Evolutionary conservation across 2,888 invertebrate genomes (phyloP), one percentile per base, ranked within the genome.

Genomic region (Ernsta delagoae): DNA sequence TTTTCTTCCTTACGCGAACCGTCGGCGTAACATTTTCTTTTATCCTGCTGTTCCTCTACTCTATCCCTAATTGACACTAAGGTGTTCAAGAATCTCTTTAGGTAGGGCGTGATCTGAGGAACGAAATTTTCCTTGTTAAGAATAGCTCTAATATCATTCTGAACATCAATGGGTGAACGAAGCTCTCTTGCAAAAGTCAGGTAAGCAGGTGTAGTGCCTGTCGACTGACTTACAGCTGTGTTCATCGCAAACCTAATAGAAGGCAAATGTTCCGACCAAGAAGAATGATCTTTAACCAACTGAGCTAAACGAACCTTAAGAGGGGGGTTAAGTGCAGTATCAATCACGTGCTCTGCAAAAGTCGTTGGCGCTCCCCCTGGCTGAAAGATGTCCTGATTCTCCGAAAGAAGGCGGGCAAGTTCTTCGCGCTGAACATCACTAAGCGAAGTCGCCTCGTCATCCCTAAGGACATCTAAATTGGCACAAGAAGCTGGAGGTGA

Each of bases 391-490:
- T 60, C 45, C 60, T 60, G 45, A 31, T n/a, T 24, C 24, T 45
- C 60, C 45, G 41, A 43, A 31, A 45, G 60, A 60, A 60, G 43
- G 24, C 31, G 60, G 60, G 60, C 60, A 60, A 60, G 60, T 6
- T 31, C 45, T 31, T 60, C 60, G 24, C 45, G 60, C 31, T 60
- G 60, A n/a, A 31, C 31, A 45, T 45, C 31, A n/a, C n/a, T 34
- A 60, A 60, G 60, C 11, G 60, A 60, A 45, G 60, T 60, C 43
- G 60, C 60, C 60, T 60, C 60, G 31, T 60, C 60, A 45, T 60
- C 60, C 60, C 60, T 60, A 24, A 60, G 60, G 11, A 60, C 60
- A 43, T 60, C 31, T 31, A 60, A 11, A n/a, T 45, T 41, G n/a
- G 60, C 60, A 60, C 60, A 60, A 43, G 60, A 60, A 43, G 45